phyloP scores from a whole-genome alignment of 2,113 vertebrate genomes.

The Sinocyclocheilus rhinocerous region DNA sequence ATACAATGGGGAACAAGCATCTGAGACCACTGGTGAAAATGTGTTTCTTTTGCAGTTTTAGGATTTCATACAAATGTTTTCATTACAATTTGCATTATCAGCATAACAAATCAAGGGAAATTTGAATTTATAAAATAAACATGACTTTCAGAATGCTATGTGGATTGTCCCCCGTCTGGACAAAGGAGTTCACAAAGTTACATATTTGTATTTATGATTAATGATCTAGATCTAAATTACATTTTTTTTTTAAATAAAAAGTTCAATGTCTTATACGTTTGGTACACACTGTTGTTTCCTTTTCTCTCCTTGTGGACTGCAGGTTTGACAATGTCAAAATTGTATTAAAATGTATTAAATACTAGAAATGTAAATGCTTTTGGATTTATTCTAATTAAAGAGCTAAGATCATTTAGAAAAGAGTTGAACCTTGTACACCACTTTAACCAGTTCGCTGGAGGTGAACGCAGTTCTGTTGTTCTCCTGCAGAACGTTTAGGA shows the following conservation, averaged over 20 bases:
- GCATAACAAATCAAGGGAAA: no score
- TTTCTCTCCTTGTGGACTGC: neutral
- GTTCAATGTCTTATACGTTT: neutral
- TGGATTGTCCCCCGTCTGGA: no score
- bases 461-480: constrained; percentile 75
- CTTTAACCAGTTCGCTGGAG: constrained; percentile 81
- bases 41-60: no score
- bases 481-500: constrained; percentile 78
- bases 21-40: no score
- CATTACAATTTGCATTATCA: neutral
- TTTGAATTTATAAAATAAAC: neutral
- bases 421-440: constrained; percentile 85
- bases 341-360: neutral
- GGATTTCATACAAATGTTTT: neutral
- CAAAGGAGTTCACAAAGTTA: no score
- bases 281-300: neutral
- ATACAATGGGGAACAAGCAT: no score
- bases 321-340: neutral
- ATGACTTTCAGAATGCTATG: neutral
- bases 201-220: no score
- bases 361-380: neutral
- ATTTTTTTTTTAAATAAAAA: no score
- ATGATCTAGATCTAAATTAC: no score
- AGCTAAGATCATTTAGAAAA: neutral
- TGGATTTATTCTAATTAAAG: neutral